These are phyloP conservation scores for Naja naja DNA, from an alignment of 2,113 vertebrate species.

Conservation along the genomic window DNA sequence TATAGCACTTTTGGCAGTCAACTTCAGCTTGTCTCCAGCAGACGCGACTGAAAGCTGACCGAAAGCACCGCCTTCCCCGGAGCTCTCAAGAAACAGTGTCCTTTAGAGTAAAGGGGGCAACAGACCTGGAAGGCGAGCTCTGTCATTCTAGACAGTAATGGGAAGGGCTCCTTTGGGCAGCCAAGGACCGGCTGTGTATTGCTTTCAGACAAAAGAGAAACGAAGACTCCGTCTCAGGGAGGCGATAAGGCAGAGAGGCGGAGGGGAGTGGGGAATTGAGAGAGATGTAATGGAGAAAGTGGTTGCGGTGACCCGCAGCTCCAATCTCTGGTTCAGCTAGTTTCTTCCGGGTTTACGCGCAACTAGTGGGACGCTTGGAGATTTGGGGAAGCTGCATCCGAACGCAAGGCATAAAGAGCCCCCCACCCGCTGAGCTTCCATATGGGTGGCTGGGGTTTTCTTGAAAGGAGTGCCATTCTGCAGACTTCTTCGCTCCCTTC, in stretches of 20 bases:
- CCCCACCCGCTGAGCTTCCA: background rate
- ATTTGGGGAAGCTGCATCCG: background rate
- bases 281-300: background rate
- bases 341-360: background rate
- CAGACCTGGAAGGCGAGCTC: constrained; percentile 47
- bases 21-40: constrained; percentile 78
- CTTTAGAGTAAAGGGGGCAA: constrained; percentile 26
- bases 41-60: constrained; percentile 75
- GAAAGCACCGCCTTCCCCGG: constrained; percentile 71
- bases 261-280: background rate
- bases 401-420: background rate
- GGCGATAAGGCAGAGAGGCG: background rate
- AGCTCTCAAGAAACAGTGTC: constrained; percentile 52
- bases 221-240: constrained; percentile 9
- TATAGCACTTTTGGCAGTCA: constrained; percentile 86
- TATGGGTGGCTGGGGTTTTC: background rate
- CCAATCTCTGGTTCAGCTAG: background rate
- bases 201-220: constrained; percentile 63
- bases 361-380: background rate
- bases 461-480: constrained; percentile 15
- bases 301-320: background rate
- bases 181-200: constrained; percentile 20
- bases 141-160: constrained; percentile 23
- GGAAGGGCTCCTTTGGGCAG: constrained; percentile 3
- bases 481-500: constrained; percentile 52